These are phyloP conservation scores for Rhagium mordax DNA, from an alignment of 2,888 invertebrate species.

Conservation along the genomic window DNA sequence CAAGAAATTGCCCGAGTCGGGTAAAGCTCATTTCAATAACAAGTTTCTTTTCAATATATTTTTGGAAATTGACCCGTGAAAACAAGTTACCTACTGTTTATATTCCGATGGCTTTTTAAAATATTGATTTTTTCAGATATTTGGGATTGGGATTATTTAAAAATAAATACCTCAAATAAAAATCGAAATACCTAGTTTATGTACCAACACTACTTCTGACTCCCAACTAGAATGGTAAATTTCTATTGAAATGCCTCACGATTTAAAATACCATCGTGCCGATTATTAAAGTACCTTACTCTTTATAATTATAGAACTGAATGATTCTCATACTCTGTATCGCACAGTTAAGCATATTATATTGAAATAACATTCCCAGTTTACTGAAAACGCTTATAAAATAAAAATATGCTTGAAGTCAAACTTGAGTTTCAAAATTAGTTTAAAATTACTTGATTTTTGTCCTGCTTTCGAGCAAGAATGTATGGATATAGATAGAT, in stretches of 20 bases:
- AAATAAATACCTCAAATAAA: neutral
- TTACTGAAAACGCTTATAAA: too few species aligned
- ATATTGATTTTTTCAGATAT: neutral
- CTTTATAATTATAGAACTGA: neutral
- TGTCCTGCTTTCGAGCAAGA: too few species aligned
- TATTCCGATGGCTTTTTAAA: too few species aligned
- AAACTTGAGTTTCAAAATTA: too few species aligned
- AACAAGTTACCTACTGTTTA: neutral
- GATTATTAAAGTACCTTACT: constrained; percentile 11
- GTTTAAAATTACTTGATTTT: too few species aligned
- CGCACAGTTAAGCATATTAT: too few species aligned
- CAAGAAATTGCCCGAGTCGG: neutral
- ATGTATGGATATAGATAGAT: too few species aligned
- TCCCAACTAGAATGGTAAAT: neutral
- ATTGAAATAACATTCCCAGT: too few species aligned
- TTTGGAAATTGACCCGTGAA: neutral
- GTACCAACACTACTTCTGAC: neutral
- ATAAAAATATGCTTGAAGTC: too few species aligned
- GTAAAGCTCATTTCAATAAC: neutral
- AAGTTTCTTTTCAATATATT: neutral
- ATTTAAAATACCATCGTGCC: constrained; percentile 19
- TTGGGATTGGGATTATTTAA: neutral
- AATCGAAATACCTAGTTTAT: constrained; percentile 1
- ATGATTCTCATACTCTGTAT: neutral
- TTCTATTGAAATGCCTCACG: constrained; percentile 19